These are phyloP conservation scores for Neosilurus hyrtlii DNA, from an alignment of 2,797 vertebrate genomes.

Conservation along the genomic window DNA sequence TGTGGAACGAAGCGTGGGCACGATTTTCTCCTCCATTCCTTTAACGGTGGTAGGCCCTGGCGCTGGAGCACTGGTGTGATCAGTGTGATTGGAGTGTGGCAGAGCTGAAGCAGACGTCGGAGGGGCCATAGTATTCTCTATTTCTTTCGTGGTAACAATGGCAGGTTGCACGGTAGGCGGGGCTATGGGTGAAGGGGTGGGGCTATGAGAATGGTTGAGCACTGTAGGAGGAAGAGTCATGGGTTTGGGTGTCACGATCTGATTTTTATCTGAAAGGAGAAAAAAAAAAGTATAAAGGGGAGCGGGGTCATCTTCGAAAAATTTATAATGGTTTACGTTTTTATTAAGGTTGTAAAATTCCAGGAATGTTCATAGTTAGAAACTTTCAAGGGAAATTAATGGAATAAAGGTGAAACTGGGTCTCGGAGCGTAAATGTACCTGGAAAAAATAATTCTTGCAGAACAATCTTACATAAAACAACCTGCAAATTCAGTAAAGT, in stretches of 20 bases:
- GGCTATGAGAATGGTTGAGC: constrained; percentile 46
- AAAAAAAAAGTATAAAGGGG: neutral
- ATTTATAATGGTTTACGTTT: neutral
- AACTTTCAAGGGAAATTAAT: too few relatives aligned
- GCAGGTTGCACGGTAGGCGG: constrained; percentile 37
- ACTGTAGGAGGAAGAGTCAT: constrained; percentile 47
- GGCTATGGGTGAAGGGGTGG: constrained; percentile 16
- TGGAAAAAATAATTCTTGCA: too few relatives aligned
- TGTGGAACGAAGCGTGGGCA: neutral
- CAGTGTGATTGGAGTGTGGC: constrained; percentile 15
- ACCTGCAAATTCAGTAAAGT: too few relatives aligned
- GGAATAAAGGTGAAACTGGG: too few relatives aligned
- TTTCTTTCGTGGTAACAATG: constrained; percentile 17
- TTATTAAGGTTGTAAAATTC: too few relatives aligned
- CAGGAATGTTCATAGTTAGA: too few relatives aligned
- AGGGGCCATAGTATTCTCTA: constrained; percentile 15
- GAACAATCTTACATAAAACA: too few relatives aligned
- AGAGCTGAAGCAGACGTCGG: constrained; percentile 6
- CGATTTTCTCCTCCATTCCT: constrained; percentile 8
- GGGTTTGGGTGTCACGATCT: constrained; percentile 56
- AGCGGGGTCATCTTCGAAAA: neutral
- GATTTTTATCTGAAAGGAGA: constrained; percentile 48
- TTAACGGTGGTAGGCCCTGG: constrained; percentile 30
- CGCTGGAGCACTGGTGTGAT: constrained; percentile 26
- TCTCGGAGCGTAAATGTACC: too few relatives aligned